Conservation (phyloP, 2,888 invertebrate species). For the Hololepta plana region DNA sequence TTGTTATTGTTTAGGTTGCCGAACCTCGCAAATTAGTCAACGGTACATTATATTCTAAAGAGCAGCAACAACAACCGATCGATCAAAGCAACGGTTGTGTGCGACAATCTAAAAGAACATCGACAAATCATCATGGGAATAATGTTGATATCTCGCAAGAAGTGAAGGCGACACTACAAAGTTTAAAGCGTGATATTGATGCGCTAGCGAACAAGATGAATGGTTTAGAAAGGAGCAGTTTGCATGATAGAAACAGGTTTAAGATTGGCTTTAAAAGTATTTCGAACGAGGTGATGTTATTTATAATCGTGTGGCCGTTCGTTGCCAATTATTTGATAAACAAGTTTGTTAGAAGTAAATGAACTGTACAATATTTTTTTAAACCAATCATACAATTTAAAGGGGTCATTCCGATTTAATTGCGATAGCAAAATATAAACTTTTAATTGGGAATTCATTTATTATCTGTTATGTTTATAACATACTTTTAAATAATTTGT, state of each 20-base stretch:
- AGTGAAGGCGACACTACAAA: constrained; percentile 29
- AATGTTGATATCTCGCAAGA: constrained; percentile 31
- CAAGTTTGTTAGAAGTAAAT: constrained; percentile 14
- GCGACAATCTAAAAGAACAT: too few relatives aligned
- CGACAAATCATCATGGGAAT: too few relatives aligned
- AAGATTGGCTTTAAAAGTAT: constrained; percentile 8
- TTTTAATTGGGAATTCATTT: too few relatives aligned
- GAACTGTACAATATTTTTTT: constrained; percentile 2
- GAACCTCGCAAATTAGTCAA: constrained; percentile 17
- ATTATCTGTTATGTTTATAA: too few relatives aligned
- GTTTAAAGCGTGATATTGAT: constrained; percentile 30
- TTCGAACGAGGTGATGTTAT: constrained; percentile 10
- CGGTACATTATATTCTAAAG: constrained; percentile 13
- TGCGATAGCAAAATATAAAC: too few relatives aligned
- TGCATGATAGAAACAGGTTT: constrained; percentile 8
- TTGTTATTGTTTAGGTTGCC: constrained; percentile 15
- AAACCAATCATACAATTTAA: too few relatives aligned
- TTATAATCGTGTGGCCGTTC: constrained; percentile 50
- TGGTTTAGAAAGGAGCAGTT: constrained; percentile 20
- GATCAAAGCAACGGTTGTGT: too few relatives aligned
- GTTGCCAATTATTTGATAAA: constrained; percentile 29
- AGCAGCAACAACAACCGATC: too few relatives aligned
- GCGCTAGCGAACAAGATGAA: constrained; percentile 27
- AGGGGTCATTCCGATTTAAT: too few relatives aligned
- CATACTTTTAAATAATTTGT: too few relatives aligned